A percentile compares a stretch with the other conserved stretches of the same genome.
Evolutionary conservation across 2,113 vertebrate species (phyloP).

Genomic region (Gymnorhina tibicen): DNA sequence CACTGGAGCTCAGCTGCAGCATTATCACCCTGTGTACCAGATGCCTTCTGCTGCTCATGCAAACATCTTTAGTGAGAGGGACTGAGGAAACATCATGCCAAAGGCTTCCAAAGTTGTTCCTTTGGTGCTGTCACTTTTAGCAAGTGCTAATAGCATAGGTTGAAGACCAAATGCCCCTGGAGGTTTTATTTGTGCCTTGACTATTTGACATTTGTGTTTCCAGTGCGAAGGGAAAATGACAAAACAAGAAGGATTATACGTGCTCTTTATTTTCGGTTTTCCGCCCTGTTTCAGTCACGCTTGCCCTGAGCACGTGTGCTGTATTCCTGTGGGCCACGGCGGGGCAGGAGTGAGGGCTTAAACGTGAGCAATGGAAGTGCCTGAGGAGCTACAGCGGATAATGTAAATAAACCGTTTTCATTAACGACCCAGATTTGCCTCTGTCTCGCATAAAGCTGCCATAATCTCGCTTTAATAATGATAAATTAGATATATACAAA

Average conservation of each 20-base stretch:
- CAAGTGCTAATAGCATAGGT: background rate
- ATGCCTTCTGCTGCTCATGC: background rate
- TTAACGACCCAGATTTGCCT: conserved; percentile 20
- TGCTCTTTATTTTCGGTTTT: background rate
- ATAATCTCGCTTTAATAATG: conserved; percentile 47
- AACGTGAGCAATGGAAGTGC: background rate
- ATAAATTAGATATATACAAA: conserved; percentile 17
- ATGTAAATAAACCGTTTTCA: background rate
- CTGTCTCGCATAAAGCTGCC: conserved; percentile 39
- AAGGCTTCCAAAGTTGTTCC: background rate
- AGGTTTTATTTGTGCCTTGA: background rate
- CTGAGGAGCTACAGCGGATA: background rate
- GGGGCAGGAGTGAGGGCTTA: background rate
- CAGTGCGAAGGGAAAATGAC: background rate
- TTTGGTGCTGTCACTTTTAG: background rate
- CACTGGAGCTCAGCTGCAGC: background rate
- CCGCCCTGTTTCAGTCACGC: background rate
- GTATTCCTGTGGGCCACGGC: background rate
- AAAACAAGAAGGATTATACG: fast-evolving
- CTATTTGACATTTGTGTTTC: background rate
- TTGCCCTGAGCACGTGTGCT: background rate
- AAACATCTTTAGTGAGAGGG: background rate
- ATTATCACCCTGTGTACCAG: background rate
- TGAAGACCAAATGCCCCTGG: background rate
- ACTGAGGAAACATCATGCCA: background rate